phyloP scores from a whole-genome alignment of 2,888 invertebrate species.

The Cenopis cana region DNA sequence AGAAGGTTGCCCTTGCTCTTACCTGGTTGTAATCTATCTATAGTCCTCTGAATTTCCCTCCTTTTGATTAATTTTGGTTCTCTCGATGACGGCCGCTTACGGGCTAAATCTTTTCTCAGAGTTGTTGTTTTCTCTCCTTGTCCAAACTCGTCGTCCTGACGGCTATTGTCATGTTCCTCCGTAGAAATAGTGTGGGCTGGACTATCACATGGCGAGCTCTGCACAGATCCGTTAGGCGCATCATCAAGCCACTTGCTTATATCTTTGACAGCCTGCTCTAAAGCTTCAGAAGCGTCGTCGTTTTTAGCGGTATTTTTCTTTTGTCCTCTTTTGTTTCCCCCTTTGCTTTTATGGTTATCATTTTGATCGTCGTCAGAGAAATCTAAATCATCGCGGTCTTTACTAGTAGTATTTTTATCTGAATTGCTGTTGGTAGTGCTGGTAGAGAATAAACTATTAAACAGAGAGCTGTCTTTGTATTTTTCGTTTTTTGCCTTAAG shows the following conservation, averaged over 20 bases:
- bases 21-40: slow-evolving; percentile 93
- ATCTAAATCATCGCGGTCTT: slow-evolving; percentile 56
- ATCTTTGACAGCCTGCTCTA: slow-evolving; percentile 91
- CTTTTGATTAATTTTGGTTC: slow-evolving; percentile 80
- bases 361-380: slow-evolving; percentile 51
- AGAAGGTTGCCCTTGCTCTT: slow-evolving; percentile 95
- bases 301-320: slow-evolving; percentile 81
- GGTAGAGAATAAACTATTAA: slow-evolving; percentile 67
- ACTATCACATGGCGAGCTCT: slow-evolving; percentile 92
- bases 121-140: slow-evolving; percentile 69
- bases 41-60: slow-evolving; percentile 91
- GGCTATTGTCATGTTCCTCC: slow-evolving; percentile 85
- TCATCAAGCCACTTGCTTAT: slow-evolving; percentile 96
- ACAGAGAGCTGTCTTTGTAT: slow-evolving; percentile 71
- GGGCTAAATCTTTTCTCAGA: slow-evolving; percentile 73
- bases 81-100: slow-evolving; percentile 78
- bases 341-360: slow-evolving; percentile 57
- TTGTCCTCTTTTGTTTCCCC: slow-evolving; percentile 65
- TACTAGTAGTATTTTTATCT: slow-evolving; percentile 57
- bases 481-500: slow-evolving; percentile 87
- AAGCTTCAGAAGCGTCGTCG: slow-evolving; percentile 83
- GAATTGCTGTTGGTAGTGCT: slow-evolving; percentile 60
- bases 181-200: slow-evolving; percentile 88
- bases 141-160: slow-evolving; percentile 73
- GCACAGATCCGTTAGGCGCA: slow-evolving; percentile 90